phyloP scores from a whole-genome alignment of 2,888 invertebrate genomes.

The Drosophila maculinotata region DNA sequence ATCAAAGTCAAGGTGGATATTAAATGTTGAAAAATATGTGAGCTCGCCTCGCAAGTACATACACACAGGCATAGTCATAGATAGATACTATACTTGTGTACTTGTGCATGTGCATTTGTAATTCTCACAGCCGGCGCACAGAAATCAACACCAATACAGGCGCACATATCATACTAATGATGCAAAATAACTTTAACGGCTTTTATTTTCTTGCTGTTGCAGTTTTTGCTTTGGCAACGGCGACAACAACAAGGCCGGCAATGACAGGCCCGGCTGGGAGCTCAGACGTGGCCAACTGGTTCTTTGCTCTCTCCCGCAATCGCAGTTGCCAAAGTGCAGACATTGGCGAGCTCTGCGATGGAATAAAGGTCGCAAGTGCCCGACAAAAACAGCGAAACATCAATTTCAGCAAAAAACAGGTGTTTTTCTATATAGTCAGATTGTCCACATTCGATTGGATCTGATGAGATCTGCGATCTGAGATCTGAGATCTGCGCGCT shows the following conservation, averaged over 20 bases:
- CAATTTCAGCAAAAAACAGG: slow-evolving; percentile 58
- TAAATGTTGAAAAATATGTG: slow-evolving; percentile 72
- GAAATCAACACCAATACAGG: slow-evolving; percentile 73
- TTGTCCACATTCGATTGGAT: slow-evolving; percentile 17
- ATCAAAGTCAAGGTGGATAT: slow-evolving; percentile 80
- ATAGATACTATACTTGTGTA: slow-evolving; percentile 1
- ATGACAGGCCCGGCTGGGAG: slow-evolving; percentile 44
- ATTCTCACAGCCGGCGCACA: slow-evolving; percentile 71
- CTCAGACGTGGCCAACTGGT: slow-evolving; percentile 64
- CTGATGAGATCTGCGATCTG: too few species aligned
- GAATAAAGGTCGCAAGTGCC: slow-evolving; percentile 70
- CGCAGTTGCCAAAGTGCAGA: slow-evolving; percentile 68
- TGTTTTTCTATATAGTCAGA: slow-evolving; percentile 53
- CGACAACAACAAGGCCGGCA: slow-evolving; percentile 44
- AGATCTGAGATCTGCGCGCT: slow-evolving; percentile 5
- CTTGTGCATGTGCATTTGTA: slow-evolving; percentile 56
- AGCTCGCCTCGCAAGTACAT: slow-evolving; percentile 36
- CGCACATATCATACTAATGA: slow-evolving; percentile 81
- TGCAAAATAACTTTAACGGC: slow-evolving; percentile 83
- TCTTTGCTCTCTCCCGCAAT: slow-evolving; percentile 67
- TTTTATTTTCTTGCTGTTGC: slow-evolving; percentile 39
- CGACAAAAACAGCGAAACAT: slow-evolving; percentile 28
- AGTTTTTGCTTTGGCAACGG: slow-evolving; percentile 39
- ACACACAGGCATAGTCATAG: not conserved
- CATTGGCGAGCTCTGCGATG: slow-evolving; percentile 50